A percentile compares a stretch with the other conserved stretches of the same genome.
Evolutionary conservation across 1,140 invertebrate genomes (phyloP).

Genomic region (Drosophila erecta): DNA sequence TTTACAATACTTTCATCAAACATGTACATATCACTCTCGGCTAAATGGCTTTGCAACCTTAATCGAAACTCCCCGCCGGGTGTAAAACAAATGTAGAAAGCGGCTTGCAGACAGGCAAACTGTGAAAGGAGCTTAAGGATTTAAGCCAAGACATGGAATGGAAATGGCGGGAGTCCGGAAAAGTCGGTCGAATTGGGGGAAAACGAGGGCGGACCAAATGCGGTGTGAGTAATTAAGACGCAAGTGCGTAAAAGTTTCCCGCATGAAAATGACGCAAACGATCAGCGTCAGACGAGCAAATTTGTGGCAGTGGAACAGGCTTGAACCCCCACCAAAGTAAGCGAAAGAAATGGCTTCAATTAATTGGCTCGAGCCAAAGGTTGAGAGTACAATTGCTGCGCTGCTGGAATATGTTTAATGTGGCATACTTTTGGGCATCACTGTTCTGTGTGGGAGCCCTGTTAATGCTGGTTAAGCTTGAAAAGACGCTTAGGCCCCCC

Average conservation of each 20-base stretch:
- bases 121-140: slow-evolving; percentile 63
- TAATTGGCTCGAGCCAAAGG: slow-evolving; percentile 57
- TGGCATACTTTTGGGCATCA: slow-evolving; percentile 52
- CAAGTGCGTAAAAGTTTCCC: slow-evolving; percentile 64
- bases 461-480: slow-evolving; percentile 8
- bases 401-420: slow-evolving; percentile 12
- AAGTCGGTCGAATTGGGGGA: neutral
- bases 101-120: slow-evolving; percentile 33
- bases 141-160: slow-evolving; percentile 45
- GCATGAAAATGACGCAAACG: slow-evolving; percentile 56
- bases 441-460: neutral
- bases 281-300: slow-evolving; percentile 25
- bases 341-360: slow-evolving; percentile 63
- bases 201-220: neutral
- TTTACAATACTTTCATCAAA: neutral
- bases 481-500: slow-evolving; percentile 18
- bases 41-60: neutral
- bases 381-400: slow-evolving; percentile 6
- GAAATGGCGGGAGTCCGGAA: neutral
- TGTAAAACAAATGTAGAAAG: neutral
- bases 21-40: neutral
- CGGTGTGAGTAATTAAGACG: slow-evolving; percentile 71
- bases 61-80: slow-evolving; percentile 6
- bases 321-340: slow-evolving; percentile 7
- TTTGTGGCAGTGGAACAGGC: neutral